A percentile compares a stretch with the other conserved stretches of the same genome.
These are phyloP conservation scores for Epistrophe eligans DNA, from an alignment of 2,888 invertebrate genomes.

Conservation along the genomic window DNA sequence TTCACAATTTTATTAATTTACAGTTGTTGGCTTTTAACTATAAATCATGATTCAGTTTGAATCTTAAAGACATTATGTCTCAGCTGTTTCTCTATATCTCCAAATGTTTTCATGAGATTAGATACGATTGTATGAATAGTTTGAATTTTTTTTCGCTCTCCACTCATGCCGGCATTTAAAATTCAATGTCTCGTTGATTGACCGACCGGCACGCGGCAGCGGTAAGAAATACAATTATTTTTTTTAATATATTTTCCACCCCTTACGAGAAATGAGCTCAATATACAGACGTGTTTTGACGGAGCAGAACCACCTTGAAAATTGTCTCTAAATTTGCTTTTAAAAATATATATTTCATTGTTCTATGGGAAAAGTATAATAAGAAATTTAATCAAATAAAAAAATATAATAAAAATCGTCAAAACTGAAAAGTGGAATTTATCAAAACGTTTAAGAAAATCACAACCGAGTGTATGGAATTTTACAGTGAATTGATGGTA, in stretches of 20 bases:
- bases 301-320: conserved; percentile 71
- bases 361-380: conserved; percentile 3
- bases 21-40: conserved; percentile 21
- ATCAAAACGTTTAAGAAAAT: conserved; percentile 46
- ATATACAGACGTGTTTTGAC: conserved; percentile 78
- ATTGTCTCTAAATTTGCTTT: conserved; percentile 26
- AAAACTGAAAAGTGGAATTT: conserved; percentile 38
- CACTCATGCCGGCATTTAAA: conserved; percentile 34
- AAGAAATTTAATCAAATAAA: background rate
- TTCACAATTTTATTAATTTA: conserved; percentile 37
- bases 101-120: conserved; percentile 16
- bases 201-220: background rate
- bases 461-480: conserved; percentile 44
- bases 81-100: conserved; percentile 35
- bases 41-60: conserved; percentile 18
- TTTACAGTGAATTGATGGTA: conserved; percentile 62
- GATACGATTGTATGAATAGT: conserved; percentile 1
- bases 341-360: background rate
- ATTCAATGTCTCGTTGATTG: conserved; percentile 16
- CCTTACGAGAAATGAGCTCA: conserved; percentile 80
- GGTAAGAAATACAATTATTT: conserved; percentile 54
- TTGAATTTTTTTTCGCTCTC: conserved; percentile 42
- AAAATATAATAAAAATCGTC: conserved; percentile 14
- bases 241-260: conserved; percentile 82
- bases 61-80: conserved; percentile 10